Evolutionary conservation across 2,113 vertebrate species (phyloP).

Genomic region (Neotoma lepida): DNA sequence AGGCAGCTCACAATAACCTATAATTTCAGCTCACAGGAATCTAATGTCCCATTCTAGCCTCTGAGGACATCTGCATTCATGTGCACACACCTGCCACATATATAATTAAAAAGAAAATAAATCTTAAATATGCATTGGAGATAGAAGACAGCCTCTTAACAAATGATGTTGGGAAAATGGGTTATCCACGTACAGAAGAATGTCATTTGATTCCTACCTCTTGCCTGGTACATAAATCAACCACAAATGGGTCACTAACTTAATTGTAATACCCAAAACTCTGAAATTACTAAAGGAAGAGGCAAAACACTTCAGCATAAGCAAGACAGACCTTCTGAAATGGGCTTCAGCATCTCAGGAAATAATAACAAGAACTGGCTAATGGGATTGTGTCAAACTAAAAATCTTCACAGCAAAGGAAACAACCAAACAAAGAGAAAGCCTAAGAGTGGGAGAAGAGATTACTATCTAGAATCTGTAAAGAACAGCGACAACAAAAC

Average conservation of each 20-base stretch:
- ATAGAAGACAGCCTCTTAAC: neutral
- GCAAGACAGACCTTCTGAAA: neutral
- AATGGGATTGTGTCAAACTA: neutral
- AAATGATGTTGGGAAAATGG: neutral
- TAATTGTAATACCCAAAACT: neutral
- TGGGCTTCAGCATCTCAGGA: neutral
- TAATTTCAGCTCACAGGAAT: neutral
- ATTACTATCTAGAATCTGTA: neutral
- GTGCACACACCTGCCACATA: neutral
- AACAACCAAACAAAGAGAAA: neutral
- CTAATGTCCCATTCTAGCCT: neutral
- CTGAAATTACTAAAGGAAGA: neutral
- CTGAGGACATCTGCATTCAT: neutral
- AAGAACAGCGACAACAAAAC: neutral
- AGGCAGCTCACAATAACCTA: neutral
- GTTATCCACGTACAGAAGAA: neutral
- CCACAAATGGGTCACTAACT: neutral
- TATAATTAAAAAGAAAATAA: neutral
- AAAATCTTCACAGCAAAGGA: neutral
- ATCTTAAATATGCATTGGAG: neutral
- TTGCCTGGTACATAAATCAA: neutral
- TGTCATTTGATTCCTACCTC: too few species aligned
- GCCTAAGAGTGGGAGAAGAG: neutral
- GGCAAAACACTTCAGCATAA: neutral
- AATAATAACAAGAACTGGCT: neutral